Percentiles rank a stretch among this genome's conserved stretches.
These are phyloP conservation scores for Heliconius hortense DNA, from an alignment of 2,888 invertebrate genomes.

Conservation along the genomic window DNA sequence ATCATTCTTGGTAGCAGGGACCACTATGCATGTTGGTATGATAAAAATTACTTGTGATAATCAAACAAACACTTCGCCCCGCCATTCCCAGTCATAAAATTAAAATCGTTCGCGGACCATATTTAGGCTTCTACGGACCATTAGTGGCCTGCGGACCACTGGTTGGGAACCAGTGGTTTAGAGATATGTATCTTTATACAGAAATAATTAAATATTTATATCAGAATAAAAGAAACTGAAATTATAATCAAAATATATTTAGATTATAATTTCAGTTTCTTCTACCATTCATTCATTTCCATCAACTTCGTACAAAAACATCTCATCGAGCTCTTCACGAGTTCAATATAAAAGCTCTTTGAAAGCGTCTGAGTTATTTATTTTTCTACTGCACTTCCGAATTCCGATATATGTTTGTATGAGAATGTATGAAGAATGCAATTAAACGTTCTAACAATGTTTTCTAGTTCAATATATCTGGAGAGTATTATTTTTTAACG, in stretches of 20 bases:
- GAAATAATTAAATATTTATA: too few species aligned
- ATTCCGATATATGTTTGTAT: conserved; percentile 8
- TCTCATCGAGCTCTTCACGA: neutral
- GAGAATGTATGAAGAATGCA: conserved; percentile 20
- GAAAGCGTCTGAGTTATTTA: neutral
- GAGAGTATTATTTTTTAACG: neutral
- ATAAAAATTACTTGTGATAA: too few species aligned
- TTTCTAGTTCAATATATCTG: neutral
- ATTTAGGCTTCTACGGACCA: too few species aligned
- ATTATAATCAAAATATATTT: too few species aligned
- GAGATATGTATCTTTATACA: neutral
- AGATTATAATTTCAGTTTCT: neutral
- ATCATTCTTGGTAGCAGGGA: too few species aligned
- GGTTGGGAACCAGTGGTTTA: too few species aligned
- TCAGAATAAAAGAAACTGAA: too few species aligned
- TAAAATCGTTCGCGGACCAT: too few species aligned
- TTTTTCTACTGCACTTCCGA: conserved; percentile 8
- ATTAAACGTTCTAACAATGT: conserved; percentile 14
- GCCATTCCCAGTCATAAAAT: too few species aligned
- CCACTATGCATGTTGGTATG: too few species aligned
- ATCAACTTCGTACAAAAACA: conserved; percentile 1
- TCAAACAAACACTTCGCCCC: too few species aligned
- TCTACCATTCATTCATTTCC: neutral
- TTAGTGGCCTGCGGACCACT: too few species aligned
- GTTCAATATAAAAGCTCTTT: conserved; percentile 12